phyloP scores from a whole-genome alignment of 2,797 vertebrate species.

The Ctenopoma kingsleyae region DNA sequence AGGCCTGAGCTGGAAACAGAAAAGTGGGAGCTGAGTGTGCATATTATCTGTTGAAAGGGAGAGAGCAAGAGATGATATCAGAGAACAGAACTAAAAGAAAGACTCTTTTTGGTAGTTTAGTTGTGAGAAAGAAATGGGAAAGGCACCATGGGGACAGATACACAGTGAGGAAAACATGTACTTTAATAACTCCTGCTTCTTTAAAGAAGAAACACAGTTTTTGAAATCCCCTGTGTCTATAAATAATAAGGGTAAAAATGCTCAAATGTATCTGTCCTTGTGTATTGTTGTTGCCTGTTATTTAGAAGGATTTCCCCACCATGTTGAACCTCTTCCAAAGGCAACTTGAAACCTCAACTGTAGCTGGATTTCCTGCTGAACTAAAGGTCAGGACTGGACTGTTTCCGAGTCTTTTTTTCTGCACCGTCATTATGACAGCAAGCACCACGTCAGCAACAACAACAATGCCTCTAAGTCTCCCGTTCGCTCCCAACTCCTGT shows the following conservation, averaged over 20 bases:
- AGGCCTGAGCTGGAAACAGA: slow-evolving; percentile 61
- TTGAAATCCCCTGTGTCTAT: slow-evolving; percentile 49
- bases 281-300: slow-evolving; percentile 26
- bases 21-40: slow-evolving; percentile 32
- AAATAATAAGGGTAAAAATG: slow-evolving; percentile 36
- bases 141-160: not conserved
- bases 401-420: slow-evolving; percentile 56
- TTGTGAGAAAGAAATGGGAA: slow-evolving; percentile 38
- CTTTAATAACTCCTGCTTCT: too few relatives aligned
- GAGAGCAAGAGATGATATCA: slow-evolving; percentile 15
- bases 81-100: slow-evolving; percentile 4
- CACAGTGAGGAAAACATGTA: not conserved
- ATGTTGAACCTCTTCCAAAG: slow-evolving; percentile 47
- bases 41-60: slow-evolving; percentile 22
- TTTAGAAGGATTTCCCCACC: slow-evolving; percentile 55
- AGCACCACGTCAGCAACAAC: slow-evolving; percentile 73
- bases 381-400: slow-evolving; percentile 62
- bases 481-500: slow-evolving; percentile 51
- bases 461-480: slow-evolving; percentile 65
- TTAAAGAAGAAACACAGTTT: not conserved
- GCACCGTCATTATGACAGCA: slow-evolving; percentile 76
- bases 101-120: not conserved
- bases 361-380: slow-evolving; percentile 60
- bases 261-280: not conserved
- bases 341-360: slow-evolving; percentile 45